phyloP scores from a whole-genome alignment of 2,113 vertebrate species.

The Gobiocypris rarus region DNA sequence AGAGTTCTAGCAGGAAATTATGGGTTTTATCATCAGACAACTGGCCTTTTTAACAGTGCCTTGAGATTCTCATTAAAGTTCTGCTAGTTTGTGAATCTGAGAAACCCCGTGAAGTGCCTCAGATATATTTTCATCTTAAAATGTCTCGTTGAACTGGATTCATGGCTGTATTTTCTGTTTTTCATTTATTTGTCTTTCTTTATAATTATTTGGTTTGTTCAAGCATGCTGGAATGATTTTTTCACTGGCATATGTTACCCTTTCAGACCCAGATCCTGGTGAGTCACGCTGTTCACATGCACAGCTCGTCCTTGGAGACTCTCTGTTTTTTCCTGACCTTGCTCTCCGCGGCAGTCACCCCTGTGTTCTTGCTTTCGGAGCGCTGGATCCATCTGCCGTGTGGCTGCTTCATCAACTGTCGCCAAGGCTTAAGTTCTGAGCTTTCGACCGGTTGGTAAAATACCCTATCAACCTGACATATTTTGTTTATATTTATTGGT shows the following conservation, averaged over 20 bases:
- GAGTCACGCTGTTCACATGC: constrained; percentile 79
- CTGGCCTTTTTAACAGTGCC: constrained; percentile 1
- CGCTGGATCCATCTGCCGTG: constrained; percentile 94
- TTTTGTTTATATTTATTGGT: neutral
- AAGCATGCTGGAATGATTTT: neutral
- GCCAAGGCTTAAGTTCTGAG: constrained; percentile 68
- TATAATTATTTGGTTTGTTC: neutral
- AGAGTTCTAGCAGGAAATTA: neutral
- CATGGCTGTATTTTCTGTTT: neutral
- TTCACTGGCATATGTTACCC: constrained; percentile 5
- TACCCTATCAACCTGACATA: neutral
- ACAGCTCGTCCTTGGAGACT: constrained; percentile 81
- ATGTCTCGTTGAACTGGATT: neutral
- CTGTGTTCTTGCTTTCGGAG: constrained; percentile 90
- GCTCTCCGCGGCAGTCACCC: constrained; percentile 86
- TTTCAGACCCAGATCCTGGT: constrained; percentile 86
- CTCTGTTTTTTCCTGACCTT: constrained; percentile 90
- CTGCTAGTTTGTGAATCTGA: neutral
- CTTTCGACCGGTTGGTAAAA: constrained; percentile 71
- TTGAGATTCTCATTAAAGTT: neutral
- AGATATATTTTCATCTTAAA: neutral
- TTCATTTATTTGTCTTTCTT: too few relatives aligned
- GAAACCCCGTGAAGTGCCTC: neutral
- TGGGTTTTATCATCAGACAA: neutral
- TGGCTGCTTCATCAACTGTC: constrained; percentile 95